A percentile compares a stretch with the other conserved stretches of the same genome.
phyloP scores from a whole-genome alignment of 2,888 invertebrate species.

The Pammene aurita region DNA sequence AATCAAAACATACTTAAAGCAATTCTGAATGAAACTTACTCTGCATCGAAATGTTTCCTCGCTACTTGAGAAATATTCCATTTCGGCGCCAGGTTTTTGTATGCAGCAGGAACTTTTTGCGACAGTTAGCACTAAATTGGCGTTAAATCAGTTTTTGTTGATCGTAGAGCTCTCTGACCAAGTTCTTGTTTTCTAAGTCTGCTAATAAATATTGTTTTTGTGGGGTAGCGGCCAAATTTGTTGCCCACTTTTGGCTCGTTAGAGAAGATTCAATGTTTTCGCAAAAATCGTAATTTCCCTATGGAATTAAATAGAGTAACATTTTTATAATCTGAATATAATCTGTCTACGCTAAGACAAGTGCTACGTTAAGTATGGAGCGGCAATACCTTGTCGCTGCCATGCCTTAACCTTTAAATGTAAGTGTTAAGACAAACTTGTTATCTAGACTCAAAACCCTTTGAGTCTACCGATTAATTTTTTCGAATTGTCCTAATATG shows the following conservation, averaged over 20 bases:
- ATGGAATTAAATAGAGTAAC: too few species aligned
- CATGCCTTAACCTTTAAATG: too few species aligned
- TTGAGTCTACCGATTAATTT: too few species aligned
- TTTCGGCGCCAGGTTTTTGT: slow-evolving; percentile 13
- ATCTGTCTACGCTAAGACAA: too few species aligned
- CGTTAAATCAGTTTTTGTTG: slow-evolving; percentile 15
- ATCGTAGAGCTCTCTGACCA: not conserved
- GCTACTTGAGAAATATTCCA: not conserved
- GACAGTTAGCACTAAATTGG: slow-evolving; percentile 19
- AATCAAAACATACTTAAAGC: too few species aligned
- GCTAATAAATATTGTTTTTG: not conserved
- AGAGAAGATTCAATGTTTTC: not conserved
- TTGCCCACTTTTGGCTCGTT: not conserved
- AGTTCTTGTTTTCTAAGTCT: slow-evolving; percentile 1
- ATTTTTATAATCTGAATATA: too few species aligned
- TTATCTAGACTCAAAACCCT: too few species aligned
- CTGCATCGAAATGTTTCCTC: not conserved
- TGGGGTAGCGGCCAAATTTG: not conserved
- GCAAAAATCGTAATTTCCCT: not conserved
- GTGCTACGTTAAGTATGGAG: too few species aligned
- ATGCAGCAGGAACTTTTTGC: not conserved
- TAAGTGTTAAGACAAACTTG: not conserved
- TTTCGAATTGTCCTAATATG: too few species aligned
- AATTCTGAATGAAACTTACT: too few species aligned
- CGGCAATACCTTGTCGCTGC: too few species aligned